These are phyloP conservation scores for Eumeta japonica DNA, from an alignment of 1,140 invertebrate species.

Conservation along the genomic window DNA sequence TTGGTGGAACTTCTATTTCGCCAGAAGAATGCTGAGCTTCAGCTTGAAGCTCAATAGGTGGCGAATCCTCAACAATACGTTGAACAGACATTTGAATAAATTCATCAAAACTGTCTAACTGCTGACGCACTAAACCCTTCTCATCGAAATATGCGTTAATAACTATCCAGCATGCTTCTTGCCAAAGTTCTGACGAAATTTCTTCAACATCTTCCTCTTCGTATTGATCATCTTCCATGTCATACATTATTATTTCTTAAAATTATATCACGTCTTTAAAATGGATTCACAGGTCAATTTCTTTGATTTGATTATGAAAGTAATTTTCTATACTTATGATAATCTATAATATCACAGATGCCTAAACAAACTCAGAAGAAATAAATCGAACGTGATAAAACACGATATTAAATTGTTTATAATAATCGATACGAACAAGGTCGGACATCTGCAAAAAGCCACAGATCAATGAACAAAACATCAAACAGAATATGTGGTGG, in stretches of 20 bases:
- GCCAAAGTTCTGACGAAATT: conserved; percentile 94
- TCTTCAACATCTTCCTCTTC: conserved; percentile 82
- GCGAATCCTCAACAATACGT: conserved; percentile 97
- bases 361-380: not conserved
- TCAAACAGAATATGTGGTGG: no score
- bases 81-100: conserved; percentile 99
- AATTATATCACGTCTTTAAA: no score
- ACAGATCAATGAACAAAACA: no score
- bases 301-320: no score
- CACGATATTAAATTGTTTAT: no score
- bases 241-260: conserved; percentile 41
- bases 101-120: conserved; percentile 98
- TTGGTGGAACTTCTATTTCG: conserved; percentile 87
- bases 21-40: conserved; percentile 94
- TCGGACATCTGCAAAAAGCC: no score
- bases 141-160: conserved; percentile 99
- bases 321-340: no score
- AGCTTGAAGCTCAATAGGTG: conserved; percentile 94
- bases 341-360: not conserved
- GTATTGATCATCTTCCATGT: conserved; percentile 63
- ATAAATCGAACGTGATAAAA: no score
- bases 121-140: conserved; percentile 97
- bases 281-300: no score
- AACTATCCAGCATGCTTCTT: conserved; percentile 99
- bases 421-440: no score